Base-by-base conservation (phyloP, 2,888 invertebrate genomes). In the Druceiella hillmani region DNA sequence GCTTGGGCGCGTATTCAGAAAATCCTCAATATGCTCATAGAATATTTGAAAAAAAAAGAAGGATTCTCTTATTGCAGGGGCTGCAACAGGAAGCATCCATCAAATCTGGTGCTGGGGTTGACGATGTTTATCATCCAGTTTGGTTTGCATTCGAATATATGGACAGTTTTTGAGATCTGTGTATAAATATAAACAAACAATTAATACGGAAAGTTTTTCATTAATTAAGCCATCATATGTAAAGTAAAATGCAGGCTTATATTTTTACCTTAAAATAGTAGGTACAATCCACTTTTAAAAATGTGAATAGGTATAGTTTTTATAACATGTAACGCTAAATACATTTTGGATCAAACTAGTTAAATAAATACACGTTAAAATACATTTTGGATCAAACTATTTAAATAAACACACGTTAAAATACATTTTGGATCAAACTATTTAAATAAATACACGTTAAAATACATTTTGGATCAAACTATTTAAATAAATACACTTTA, bases 131-230 rank as follows among this genome's bases (percentile, higher is more conserved):
- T 13, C 7, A 6, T 7, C 31, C 31, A 6, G 14, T 6, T 6
- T 30, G 31, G 31, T 30, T 30, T n/a, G 31, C 31, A n/a, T 20
- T 7, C 9, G 22, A 20, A n/a, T 20, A n/a, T n/a, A 20, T 20
- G 22, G 22, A 20, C 9, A 20, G 22, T 7, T 20, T 20, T 20
- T 20, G 6, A n/a, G 9, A 20, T 20, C 22, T 6, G 22, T 20
- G 22, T 20, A 20, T 20, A 20, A 20, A 20, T 20, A n/a, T 20
- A 20, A 20, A 20, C 6, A 20, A 20, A 20, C 22, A 20, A 20
- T 20, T 7, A 20, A 6, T 20, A 20, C 22, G 22, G 22, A 7
- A 20, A 20, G 22, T 20, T 20, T 20, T 20, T 20, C 9, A 20
- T 20, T 20, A 20, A 20, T 20, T 20, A 20, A 20, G 22, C 9